Conservation (phyloP, 2,797 vertebrate genomes). For the Girardinus metallicus region DNA sequence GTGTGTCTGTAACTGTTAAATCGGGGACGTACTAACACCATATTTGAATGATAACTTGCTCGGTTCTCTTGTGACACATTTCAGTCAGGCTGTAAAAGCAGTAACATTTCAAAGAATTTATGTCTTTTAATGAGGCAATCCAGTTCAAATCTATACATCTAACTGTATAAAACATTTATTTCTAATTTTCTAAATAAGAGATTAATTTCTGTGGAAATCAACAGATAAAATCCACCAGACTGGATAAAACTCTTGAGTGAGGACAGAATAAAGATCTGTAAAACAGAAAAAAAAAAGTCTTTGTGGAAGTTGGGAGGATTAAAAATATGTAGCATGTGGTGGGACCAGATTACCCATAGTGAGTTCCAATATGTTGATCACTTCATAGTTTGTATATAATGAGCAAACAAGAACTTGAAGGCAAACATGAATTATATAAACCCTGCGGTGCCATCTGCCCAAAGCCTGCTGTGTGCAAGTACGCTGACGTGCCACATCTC, state of each 20-base stretch:
- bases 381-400: constrained; percentile 8
- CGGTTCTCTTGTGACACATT: not conserved
- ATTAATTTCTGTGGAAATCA: not conserved
- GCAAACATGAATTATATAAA: constrained; percentile 6
- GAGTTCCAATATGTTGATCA: constrained; percentile 12
- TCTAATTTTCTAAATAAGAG: not conserved
- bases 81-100: not conserved
- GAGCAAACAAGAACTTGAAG: constrained; percentile 15
- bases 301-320: constrained; percentile 2
- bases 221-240: no score
- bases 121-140: not conserved
- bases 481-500: not conserved
- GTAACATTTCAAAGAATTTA: not conserved
- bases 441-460: constrained; percentile 5
- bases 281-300: not conserved
- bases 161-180: not conserved
- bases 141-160: not conserved
- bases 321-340: constrained; percentile 7
- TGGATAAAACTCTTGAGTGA: not conserved
- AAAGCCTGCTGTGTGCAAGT: constrained; percentile 9
- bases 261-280: not conserved
- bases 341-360: not conserved
- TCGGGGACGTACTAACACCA: not conserved
- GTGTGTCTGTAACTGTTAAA: constrained; percentile 1
- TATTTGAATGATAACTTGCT: not conserved